A percentile compares a stretch with the other conserved stretches of the same genome.
Conservation (phyloP, 2,113 vertebrate species). For the Hemichromis elongatus region DNA sequence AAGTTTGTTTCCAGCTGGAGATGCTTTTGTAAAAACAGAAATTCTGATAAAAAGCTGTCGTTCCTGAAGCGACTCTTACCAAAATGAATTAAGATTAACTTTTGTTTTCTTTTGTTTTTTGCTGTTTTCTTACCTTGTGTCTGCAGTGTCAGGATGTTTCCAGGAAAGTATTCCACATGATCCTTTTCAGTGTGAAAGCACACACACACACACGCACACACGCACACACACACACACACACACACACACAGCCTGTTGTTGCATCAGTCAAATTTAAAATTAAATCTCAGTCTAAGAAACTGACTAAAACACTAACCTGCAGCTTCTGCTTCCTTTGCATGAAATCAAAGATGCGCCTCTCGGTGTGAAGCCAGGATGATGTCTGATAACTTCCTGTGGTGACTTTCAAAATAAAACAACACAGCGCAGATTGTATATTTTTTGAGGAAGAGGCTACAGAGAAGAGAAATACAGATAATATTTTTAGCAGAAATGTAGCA, state of each 20-base stretch:
- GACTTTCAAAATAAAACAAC: slow-evolving; percentile 34
- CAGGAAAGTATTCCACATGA: slow-evolving; percentile 3
- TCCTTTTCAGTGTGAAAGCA: not conserved
- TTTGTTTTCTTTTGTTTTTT: not conserved
- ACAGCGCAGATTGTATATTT: not conserved
- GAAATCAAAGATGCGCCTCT: not conserved
- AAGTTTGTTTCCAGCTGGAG: not conserved
- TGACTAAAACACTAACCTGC: not conserved
- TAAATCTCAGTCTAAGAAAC: not conserved
- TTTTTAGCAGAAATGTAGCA: not conserved
- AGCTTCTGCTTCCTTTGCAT: not conserved
- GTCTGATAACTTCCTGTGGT: not conserved
- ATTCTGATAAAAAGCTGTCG: not conserved
- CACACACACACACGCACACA: not conserved
- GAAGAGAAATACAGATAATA: not conserved
- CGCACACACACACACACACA: not conserved
- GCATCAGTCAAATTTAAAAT: not conserved
- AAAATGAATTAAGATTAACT: not conserved
- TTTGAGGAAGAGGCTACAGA: not conserved
- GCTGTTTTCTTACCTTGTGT: slow-evolving; percentile 21
- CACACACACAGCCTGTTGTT: not conserved
- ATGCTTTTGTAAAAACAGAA: not conserved
- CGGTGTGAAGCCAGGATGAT: not conserved
- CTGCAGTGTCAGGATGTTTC: slow-evolving; percentile 9
- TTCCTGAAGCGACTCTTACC: not conserved